Percentiles rank a stretch among this genome's conserved stretches.
Conservation (phyloP, 1,140 invertebrate genomes). For the Zaprionus ornatus region DNA sequence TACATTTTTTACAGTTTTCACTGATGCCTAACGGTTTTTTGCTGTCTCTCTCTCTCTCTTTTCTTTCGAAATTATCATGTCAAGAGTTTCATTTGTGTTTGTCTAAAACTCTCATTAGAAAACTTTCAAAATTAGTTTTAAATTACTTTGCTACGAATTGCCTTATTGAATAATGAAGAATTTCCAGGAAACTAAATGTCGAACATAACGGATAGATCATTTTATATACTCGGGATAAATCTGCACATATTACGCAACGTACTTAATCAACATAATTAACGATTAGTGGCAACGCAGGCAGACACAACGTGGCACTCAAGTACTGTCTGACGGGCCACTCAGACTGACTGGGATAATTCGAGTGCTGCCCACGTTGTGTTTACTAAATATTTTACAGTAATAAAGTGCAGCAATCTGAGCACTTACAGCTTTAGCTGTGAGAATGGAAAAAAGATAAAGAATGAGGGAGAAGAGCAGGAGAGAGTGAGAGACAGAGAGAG, state of each 20-base stretch:
- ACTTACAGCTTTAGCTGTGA: conserved; percentile 8
- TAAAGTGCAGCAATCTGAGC: conserved; percentile 52
- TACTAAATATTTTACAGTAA: conserved; percentile 54
- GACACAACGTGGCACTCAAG: background rate
- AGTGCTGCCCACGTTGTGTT: conserved; percentile 19
- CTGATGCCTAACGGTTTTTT: conserved; percentile 11
- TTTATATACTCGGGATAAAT: background rate
- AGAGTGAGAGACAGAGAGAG: background rate
- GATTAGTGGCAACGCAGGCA: background rate
- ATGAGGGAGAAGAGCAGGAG: background rate
- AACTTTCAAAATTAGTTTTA: background rate
- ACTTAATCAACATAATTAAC: background rate
- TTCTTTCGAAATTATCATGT: background rate
- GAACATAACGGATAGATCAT: background rate
- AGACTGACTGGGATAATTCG: conserved; percentile 1
- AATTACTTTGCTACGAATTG: background rate
- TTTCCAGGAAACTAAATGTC: background rate
- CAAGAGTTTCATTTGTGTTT: background rate
- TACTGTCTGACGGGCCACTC: background rate
- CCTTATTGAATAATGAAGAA: background rate
- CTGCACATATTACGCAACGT: background rate
- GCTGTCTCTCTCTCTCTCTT: background rate
- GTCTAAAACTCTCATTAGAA: background rate
- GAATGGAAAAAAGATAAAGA: background rate
- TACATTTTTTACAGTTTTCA: conserved; percentile 20